Percentiles rank a stretch among this genome's conserved stretches.
phyloP scores from a whole-genome alignment of 1,140 invertebrate genomes.

The Myzus persicae region DNA sequence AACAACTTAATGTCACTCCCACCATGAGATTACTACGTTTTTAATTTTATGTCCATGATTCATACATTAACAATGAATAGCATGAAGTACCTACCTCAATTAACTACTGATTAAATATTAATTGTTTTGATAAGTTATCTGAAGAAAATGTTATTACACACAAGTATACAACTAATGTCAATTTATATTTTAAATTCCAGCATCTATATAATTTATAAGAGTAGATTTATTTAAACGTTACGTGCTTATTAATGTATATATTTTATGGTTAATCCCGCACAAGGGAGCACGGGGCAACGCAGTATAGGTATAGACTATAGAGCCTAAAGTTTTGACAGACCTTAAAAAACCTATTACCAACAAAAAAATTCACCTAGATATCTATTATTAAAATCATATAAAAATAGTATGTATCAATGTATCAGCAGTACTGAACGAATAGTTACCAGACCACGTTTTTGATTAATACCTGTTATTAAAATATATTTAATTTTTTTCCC shows the following conservation, averaged over 20 bases:
- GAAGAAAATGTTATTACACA: neutral
- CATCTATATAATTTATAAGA: neutral
- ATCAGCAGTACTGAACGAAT: too few relatives aligned
- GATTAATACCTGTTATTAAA: neutral
- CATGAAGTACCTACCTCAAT: neutral
- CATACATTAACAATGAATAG: neutral
- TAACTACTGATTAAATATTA: neutral
- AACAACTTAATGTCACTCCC: constrained; percentile 29
- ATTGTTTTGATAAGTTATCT: constrained; percentile 13
- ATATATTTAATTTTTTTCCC: neutral
- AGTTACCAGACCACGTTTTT: neutral
- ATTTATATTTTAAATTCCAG: neutral
- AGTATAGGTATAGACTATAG: too few relatives aligned
- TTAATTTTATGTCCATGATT: neutral
- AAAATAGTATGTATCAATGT: too few relatives aligned
- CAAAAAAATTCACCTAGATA: too few relatives aligned
- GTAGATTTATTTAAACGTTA: neutral
- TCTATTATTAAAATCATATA: neutral
- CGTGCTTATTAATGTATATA: neutral
- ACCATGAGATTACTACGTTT: neutral
- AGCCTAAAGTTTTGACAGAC: too few relatives aligned
- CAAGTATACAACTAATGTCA: too few relatives aligned
- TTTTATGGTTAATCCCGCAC: too few relatives aligned
- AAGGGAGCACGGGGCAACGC: too few relatives aligned
- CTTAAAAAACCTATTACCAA: too few relatives aligned